Percentiles rank a stretch among this genome's conserved stretches.
Conservation (phyloP, 2,797 vertebrate species). For the Aphelocoma californica region DNA sequence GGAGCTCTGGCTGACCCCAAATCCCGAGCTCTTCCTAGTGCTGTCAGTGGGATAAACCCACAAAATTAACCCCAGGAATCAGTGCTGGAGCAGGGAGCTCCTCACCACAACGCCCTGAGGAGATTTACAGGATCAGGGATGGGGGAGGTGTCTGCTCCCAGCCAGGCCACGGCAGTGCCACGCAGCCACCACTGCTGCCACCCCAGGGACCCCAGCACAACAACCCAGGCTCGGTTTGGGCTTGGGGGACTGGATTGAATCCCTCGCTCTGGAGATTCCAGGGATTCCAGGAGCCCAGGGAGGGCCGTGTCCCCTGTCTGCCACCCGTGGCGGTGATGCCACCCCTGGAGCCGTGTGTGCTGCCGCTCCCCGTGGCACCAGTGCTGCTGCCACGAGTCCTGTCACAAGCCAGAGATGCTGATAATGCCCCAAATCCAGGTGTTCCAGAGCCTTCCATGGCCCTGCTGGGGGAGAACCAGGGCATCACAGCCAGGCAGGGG, state of each 20-base stretch:
- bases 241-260: background rate
- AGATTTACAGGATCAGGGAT: background rate
- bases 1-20: background rate
- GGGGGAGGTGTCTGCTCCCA: accelerated
- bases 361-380: background rate
- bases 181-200: background rate
- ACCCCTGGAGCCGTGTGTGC: accelerated
- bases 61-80: no score
- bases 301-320: accelerated
- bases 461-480: accelerated
- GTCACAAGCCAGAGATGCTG: background rate
- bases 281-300: background rate
- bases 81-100: background rate
- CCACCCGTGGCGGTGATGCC: background rate
- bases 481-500: background rate
- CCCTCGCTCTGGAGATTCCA: accelerated
- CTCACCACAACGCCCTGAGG: accelerated
- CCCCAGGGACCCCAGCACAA: background rate
- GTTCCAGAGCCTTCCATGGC: background rate
- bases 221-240: background rate
- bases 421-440: accelerated
- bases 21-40: background rate
- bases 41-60: background rate
- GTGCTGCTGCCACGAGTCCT: accelerated
- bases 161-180: background rate